These are phyloP conservation scores for Oreohelix idahoensis DNA, from an alignment of 1,140 invertebrate genomes.

Conservation along the genomic window DNA sequence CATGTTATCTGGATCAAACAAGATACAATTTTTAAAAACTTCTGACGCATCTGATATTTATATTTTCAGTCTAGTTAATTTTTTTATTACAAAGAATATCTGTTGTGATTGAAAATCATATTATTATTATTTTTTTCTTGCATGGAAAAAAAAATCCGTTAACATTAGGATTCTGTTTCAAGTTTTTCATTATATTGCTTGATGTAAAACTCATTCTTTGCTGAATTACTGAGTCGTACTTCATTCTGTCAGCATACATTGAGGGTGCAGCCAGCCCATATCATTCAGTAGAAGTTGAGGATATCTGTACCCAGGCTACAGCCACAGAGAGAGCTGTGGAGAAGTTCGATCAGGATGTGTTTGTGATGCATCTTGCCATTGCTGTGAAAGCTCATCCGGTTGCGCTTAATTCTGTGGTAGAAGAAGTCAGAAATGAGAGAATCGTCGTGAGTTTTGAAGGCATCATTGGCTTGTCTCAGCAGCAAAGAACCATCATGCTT, in stretches of 20 bases:
- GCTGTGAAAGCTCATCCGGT: conserved; percentile 53
- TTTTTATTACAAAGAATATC: too few relatives aligned
- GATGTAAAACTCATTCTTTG: too few relatives aligned
- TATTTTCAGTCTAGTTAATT: too few relatives aligned
- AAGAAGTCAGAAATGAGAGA: conserved; percentile 49
- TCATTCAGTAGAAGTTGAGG: conserved; percentile 45
- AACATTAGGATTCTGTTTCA: too few relatives aligned
- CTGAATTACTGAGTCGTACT: too few relatives aligned
- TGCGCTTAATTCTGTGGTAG: conserved; percentile 49
- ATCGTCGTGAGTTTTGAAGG: conserved; percentile 51
- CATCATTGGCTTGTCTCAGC: conserved; percentile 37
- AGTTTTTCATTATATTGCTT: too few relatives aligned
- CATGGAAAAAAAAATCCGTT: too few relatives aligned
- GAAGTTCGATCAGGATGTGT: conserved; percentile 46
- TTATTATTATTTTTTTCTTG: too few relatives aligned
- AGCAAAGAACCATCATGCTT: conserved; percentile 41
- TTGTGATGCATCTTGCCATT: conserved; percentile 45
- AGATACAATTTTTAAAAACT: too few relatives aligned
- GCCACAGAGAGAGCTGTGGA: conserved; percentile 23
- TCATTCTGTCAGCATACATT: conserved; percentile 17
- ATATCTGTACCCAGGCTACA: conserved; percentile 47
- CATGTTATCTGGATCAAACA: too few relatives aligned
- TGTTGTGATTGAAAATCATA: too few relatives aligned
- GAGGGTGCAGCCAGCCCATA: conserved; percentile 28
- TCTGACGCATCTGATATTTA: too few relatives aligned